Evolutionary conservation across 2,113 vertebrate species (phyloP), one percentile per base, ranked within the genome.

Genomic region (Galeopterus variegatus): DNA sequence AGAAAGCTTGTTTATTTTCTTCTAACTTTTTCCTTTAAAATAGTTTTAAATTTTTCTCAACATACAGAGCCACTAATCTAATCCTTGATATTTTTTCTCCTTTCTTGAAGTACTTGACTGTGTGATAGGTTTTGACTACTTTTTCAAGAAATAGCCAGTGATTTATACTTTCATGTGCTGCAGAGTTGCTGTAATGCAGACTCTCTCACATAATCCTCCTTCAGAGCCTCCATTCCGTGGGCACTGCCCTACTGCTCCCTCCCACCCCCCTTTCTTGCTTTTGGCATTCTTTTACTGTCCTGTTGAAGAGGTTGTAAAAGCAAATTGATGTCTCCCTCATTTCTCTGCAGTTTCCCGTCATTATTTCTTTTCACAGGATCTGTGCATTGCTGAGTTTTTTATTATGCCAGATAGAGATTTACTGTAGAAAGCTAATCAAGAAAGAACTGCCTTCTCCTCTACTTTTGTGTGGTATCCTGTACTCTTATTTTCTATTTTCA

Each of bases 101-200:
- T 56, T 52, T 81, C 33, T 90, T 52, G 24, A 80, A 36, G 62
- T 21, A 3, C 4, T 36, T 65, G 13, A 75, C 45, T 50, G 6
- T 24, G 19, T 28, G 18, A 31, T 56, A 17, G 36, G 23, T 15
- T 86, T 56, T 14, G n/a, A 13, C 70, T 48, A n/a, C 23, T 84
- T 69, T 84, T 26, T 41, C 24, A 56, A 58, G 62, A 85, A 50
- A 4, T 12, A 0, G 8, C 1, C 14, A 3, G 0, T 26, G 60
- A 50, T 17, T 60, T 58, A 1, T 0, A 4, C 14, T 41, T 41
- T 41, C 41, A 41, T 4, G n/a, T 33, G 3, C 11, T 13, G 13
- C 0, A 11, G 3, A 0, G 5, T 52, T 0, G 0, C 45, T 24
- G 24, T 0, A 5, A 2, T 7, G 18, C 23, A 3, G 19, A 12